phyloP scores from a whole-genome alignment of 30 jellyfish, hydroid and myxozoan species.

The Aurelia coerulea region DNA sequence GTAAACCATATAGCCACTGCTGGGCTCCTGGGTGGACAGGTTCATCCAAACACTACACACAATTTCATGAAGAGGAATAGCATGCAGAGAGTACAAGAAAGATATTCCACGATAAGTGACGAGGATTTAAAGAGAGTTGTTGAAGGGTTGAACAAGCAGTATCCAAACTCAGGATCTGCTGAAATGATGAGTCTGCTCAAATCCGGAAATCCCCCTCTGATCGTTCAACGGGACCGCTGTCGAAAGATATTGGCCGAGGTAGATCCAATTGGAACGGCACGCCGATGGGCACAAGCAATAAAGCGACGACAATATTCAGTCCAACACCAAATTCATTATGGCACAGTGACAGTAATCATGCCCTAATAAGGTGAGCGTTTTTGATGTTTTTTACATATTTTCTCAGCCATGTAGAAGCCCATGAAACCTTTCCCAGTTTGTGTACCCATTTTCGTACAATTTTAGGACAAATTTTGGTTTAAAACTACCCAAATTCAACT shows the following conservation, averaged over 20 bases:
- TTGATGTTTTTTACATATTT: background rate
- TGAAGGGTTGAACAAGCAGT: background rate
- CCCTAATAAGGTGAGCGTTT: constrained; percentile 2
- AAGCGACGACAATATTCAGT: constrained; percentile 28
- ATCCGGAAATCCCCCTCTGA: constrained; percentile 4
- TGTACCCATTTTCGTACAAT: too few species aligned
- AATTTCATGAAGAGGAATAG: constrained; percentile 15
- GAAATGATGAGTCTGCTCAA: constrained; percentile 12
- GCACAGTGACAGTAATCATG: constrained; percentile 43
- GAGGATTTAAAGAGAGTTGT: background rate
- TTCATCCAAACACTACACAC: constrained; percentile 27
- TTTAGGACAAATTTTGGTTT: too few species aligned
- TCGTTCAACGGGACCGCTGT: constrained; percentile 24
- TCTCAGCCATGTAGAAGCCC: too few species aligned
- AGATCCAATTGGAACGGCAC: constrained; percentile 51
- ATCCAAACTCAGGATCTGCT: constrained; percentile 24
- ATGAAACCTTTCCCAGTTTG: too few species aligned
- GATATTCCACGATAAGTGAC: constrained; percentile 10
- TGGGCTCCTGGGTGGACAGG: constrained; percentile 10
- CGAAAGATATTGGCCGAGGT: constrained; percentile 26
- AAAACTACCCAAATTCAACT: too few species aligned
- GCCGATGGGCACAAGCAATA: constrained; percentile 29
- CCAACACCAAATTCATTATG: constrained; percentile 34
- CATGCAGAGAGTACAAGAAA: background rate
- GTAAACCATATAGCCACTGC: background rate